Evolutionary conservation across 2,888 invertebrate species (phyloP).

Genomic region (Thera obeliscata): DNA sequence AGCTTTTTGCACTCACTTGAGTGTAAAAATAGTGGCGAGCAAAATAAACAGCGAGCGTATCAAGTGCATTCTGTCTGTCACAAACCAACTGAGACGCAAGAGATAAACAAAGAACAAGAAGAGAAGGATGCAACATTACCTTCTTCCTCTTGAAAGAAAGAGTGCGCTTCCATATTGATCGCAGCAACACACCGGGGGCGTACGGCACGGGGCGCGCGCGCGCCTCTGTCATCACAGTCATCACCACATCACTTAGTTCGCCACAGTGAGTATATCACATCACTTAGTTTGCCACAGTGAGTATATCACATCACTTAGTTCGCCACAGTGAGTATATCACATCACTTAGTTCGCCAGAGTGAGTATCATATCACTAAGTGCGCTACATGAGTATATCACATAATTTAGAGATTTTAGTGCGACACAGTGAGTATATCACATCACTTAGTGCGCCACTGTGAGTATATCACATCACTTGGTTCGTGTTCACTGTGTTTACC

Average conservation of each 20-base stretch:
- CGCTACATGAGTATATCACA: too few species aligned
- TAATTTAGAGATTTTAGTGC: too few species aligned
- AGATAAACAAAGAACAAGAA: neutral
- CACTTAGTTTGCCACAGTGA: neutral
- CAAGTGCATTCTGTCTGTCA: too few species aligned
- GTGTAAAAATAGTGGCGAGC: too few species aligned
- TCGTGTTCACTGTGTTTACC: too few species aligned
- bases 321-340: neutral
- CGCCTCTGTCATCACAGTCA: constrained; percentile 78
- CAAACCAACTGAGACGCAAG: neutral
- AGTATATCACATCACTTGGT: too few species aligned
- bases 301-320: neutral
- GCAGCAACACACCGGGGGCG: constrained; percentile 64
- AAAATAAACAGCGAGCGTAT: too few species aligned
- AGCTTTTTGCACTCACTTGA: too few species aligned
- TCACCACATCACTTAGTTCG: constrained; percentile 47
- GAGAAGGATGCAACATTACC: constrained; percentile 48
- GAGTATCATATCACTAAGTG: too few species aligned
- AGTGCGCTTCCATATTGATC: constrained; percentile 74
- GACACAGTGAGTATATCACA: too few species aligned
- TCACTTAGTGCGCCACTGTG: too few species aligned
- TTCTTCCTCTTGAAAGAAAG: constrained; percentile 72
- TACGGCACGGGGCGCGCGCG: constrained; percentile 59
- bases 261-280: constrained; percentile 27
- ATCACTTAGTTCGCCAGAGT: neutral